phyloP scores from a whole-genome alignment of 2,113 vertebrate species.

The Formicarius rufipectus region DNA sequence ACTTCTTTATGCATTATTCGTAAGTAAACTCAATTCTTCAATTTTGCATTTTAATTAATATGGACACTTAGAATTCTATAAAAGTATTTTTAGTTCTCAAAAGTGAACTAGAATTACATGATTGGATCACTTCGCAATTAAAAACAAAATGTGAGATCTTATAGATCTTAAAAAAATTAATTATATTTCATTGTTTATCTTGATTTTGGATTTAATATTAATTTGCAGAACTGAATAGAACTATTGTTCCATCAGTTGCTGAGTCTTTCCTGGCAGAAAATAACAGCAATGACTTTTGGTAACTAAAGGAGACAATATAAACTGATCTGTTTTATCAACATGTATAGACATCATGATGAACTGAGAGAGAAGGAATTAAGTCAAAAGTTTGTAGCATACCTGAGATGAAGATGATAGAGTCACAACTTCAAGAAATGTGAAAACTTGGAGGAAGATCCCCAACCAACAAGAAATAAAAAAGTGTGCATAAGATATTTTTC shows the following conservation, averaged over 20 bases:
- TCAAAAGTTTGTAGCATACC: background rate
- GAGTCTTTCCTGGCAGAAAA: background rate
- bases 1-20: background rate
- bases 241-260: background rate
- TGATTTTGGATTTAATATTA: background rate
- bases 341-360: background rate
- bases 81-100: background rate
- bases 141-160: background rate
- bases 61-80: background rate
- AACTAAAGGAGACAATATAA: background rate
- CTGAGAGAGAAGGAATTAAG: background rate
- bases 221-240: background rate
- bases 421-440: background rate
- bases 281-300: background rate
- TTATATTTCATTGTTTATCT: background rate
- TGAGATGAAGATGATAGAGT: background rate
- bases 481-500: background rate
- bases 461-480: background rate
- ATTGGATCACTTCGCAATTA: background rate
- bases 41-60: background rate
- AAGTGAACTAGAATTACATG: background rate
- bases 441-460: background rate
- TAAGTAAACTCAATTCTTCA: background rate
- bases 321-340: background rate
- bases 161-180: background rate